A percentile compares a stretch with the other conserved stretches of the same genome.
phyloP scores from a whole-genome alignment of 30 jellyfish, hydroid and myxozoan species.

The Aurelia sp. region DNA sequence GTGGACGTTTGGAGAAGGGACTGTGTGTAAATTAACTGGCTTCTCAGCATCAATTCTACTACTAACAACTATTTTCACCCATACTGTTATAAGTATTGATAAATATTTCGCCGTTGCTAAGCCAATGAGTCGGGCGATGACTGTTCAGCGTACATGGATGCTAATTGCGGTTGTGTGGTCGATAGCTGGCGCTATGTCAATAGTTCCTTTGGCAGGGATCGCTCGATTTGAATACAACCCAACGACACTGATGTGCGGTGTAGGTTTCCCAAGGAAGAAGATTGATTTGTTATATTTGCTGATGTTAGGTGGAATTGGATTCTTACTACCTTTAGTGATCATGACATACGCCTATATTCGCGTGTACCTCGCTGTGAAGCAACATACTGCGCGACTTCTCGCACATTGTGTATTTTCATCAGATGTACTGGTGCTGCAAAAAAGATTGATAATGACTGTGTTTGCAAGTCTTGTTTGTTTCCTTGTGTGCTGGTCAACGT shows the following conservation, averaged over 20 bases:
- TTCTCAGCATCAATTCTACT: slow-evolving; percentile 80
- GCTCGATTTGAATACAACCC: slow-evolving; percentile 85
- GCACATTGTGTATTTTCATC: slow-evolving; percentile 66
- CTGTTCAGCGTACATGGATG: slow-evolving; percentile 64
- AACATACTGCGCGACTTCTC: slow-evolving; percentile 81
- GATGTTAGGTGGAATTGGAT: slow-evolving; percentile 78
- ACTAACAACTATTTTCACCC: slow-evolving; percentile 86
- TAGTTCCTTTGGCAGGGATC: slow-evolving; percentile 78
- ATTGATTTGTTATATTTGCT: slow-evolving; percentile 65
- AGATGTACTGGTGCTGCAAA: slow-evolving; percentile 81
- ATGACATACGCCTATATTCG: slow-evolving; percentile 78
- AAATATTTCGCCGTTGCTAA: slow-evolving; percentile 91
- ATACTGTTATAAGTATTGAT: slow-evolving; percentile 92
- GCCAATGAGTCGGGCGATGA: slow-evolving; percentile 96
- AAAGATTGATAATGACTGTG: slow-evolving; percentile 80
- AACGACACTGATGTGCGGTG: slow-evolving; percentile 94
- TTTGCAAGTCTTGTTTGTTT: slow-evolving; percentile 89
- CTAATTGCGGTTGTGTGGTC: slow-evolving; percentile 66
- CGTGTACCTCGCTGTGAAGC: slow-evolving; percentile 80
- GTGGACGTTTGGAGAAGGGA: slow-evolving; percentile 91
- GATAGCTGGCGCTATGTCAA: slow-evolving; percentile 73
- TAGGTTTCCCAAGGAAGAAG: slow-evolving; percentile 80
- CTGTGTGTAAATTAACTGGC: slow-evolving; percentile 81
- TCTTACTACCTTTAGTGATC: slow-evolving; percentile 64
- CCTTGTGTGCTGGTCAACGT: slow-evolving; percentile 93